Evolutionary conservation across 1,140 invertebrate species (phyloP), one percentile per base, ranked within the genome.

Genomic region (Ostrea edulis): DNA sequence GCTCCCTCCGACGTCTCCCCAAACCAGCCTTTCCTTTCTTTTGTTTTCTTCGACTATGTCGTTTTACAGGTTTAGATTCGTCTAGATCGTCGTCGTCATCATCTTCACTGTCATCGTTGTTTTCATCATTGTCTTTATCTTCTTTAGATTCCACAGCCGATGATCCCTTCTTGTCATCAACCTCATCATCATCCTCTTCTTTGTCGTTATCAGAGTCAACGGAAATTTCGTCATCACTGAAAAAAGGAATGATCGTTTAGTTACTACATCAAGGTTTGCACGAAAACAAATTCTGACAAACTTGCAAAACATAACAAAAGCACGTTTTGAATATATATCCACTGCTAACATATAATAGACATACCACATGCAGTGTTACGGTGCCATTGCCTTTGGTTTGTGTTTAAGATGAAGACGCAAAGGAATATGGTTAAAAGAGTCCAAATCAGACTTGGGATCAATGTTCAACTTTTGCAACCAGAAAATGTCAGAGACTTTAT

Each of bases 1-100:
- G 82, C 29, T 35, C 55, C 51, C 82, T 55, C 29, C 86, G 54
- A 55, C 77, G n/a, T 53, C 86, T 54, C 22, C 82, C 58, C 14
- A 3, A 17, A 7, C 14, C n/a, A 62, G 0, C n/a, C 20, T 52
- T 62, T 84, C 82, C 65, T 44, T 82, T 22, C 9, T 25, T 84
- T 62, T 11, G 29, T 29, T 44, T 83, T 58, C 86, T 58, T 71
- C 58, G 29, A 22, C 17, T 68, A 29, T 17, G 52, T 52, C 68
- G 22, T 2, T 51, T 25, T 29, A 29, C 29, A 14, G 25, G 17
- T 35, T 82, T 87, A 20, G 77, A 35, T 87, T 14, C 29, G 20
- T 29, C 14, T 4, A 51, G 29, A 68, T 71, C 25, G 35, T 25
- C 44, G 8, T 52, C 77, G 82, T 35, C 53, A 25, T 83, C 44